A percentile compares a stretch with the other conserved stretches of the same genome.
These are phyloP conservation scores for Anoplophora glabripennis DNA, from an alignment of 1,140 invertebrate species.

Conservation along the genomic window DNA sequence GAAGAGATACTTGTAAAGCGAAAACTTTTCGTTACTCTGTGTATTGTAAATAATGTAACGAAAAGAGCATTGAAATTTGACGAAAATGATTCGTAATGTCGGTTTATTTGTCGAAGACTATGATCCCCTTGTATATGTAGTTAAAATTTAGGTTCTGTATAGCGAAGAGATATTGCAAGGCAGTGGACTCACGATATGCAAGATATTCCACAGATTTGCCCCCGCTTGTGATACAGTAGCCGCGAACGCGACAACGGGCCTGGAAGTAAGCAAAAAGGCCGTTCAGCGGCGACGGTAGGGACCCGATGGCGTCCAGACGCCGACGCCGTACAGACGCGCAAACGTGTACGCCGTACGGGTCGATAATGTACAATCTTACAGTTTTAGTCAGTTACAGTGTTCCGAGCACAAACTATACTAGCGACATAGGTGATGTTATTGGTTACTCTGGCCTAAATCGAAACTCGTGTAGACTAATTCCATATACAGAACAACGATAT, in stretches of 20 bases:
- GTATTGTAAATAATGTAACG: too few species aligned
- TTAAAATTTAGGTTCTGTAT: too few species aligned
- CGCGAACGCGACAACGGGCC: slow-evolving; percentile 8
- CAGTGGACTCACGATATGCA: not conserved
- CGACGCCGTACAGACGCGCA: slow-evolving; percentile 3
- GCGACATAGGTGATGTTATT: slow-evolving; percentile 41
- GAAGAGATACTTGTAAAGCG: too few species aligned
- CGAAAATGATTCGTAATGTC: too few species aligned
- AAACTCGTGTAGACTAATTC: slow-evolving; percentile 51
- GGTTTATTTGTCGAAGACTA: too few species aligned
- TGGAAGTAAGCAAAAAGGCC: not conserved
- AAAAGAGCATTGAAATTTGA: too few species aligned
- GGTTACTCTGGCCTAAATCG: slow-evolving; percentile 49
- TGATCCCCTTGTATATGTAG: too few species aligned
- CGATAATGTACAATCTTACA: slow-evolving; percentile 27
- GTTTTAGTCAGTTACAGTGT: slow-evolving; percentile 26
- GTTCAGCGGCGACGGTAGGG: not conserved
- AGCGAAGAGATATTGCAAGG: too few species aligned
- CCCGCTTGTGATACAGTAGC: slow-evolving; percentile 24
- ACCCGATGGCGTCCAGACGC: slow-evolving; percentile 4
- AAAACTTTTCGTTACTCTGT: too few species aligned
- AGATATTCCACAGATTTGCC: slow-evolving; percentile 18
- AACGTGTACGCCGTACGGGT: slow-evolving; percentile 21
- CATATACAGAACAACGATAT: slow-evolving; percentile 50
- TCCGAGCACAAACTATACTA: slow-evolving; percentile 41